Base-by-base conservation (phyloP, 1,140 invertebrate species). In the Neoseiulus cucumeris region DNA sequence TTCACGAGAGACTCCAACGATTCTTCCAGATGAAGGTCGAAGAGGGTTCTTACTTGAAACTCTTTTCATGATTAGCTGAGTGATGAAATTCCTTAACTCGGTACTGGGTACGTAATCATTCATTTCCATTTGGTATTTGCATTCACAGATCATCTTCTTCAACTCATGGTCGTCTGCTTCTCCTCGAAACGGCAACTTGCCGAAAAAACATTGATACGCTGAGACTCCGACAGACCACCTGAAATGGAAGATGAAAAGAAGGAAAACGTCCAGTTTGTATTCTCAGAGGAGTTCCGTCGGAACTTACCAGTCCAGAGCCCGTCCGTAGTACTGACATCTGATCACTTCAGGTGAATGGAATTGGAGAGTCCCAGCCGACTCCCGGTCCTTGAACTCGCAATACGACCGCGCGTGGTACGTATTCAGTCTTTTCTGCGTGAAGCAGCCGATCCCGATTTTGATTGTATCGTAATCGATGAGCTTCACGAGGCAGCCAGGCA, bases 241-340 rank as follows among this genome's bases (percentile, higher is more conserved):
- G 1, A 9, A 9, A 9, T 6, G 33, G 4, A 9, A 39, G 33
- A 39, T 39, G 4, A 39, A 9, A 39, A 39, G 4, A 9, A 9
- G 33, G 33, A 6, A 9, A 39, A 39, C 33, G 33, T 39, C 4
- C 4, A 39, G 9, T n/a, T n/a, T n/a, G n/a, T n/a, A n/a, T n/a
- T n/a, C n/a, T n/a, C n/a, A n/a, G 9, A 9, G 9, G 33, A 39
- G 33, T 9, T 4, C 33, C 33, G 33, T 39, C 4, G 33, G 33
- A 29, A 59, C 51, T 33, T 17, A 59, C 51, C 51, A 59, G 22
- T 59, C 51, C 14, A 59, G 51, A 25, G 51, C 51, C 22, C 51
- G 51, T 25, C 51, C 51, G 51, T 29, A 59, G 33, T 33, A 25
- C 17, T 25, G 25, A 59, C 14, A 14, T 33, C 14, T 59, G 51